phyloP scores from a whole-genome alignment of 2,888 invertebrate species.

The Euplexia lucipara region DNA sequence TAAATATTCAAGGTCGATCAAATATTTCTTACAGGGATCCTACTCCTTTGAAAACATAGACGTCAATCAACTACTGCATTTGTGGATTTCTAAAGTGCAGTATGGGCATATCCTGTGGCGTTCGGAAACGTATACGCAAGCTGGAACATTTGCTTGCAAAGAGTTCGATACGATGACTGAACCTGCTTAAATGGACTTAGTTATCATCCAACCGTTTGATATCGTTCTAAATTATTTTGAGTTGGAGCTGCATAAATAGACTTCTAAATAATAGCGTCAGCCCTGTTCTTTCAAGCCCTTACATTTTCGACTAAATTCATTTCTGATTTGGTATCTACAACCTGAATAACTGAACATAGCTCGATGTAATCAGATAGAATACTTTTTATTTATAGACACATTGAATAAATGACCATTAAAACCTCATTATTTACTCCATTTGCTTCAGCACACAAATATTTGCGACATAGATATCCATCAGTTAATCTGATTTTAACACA shows the following conservation, averaged over 20 bases:
- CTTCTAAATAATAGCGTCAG: too few relatives aligned
- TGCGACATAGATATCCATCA: neutral
- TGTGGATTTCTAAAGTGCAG: slow-evolving; percentile 17
- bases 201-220: neutral
- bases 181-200: slow-evolving; percentile 27
- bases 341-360: neutral
- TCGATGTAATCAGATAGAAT: slow-evolving; percentile 5
- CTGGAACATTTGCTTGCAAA: slow-evolving; percentile 25
- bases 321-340: too few relatives aligned
- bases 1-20: too few relatives aligned
- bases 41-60: slow-evolving; percentile 32
- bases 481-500: slow-evolving; percentile 44
- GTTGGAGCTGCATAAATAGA: neutral
- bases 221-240: neutral
- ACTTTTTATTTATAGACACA: too few relatives aligned
- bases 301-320: neutral
- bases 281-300: neutral
- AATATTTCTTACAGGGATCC: slow-evolving; percentile 27
- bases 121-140: slow-evolving; percentile 36
- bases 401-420: neutral
- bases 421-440: slow-evolving; percentile 25
- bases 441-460: neutral
- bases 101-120: slow-evolving; percentile 33
- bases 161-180: slow-evolving; percentile 22
- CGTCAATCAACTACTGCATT: slow-evolving; percentile 35